phyloP scores from a whole-genome alignment of 2,888 invertebrate species.

The Drosophila tanythrix region DNA sequence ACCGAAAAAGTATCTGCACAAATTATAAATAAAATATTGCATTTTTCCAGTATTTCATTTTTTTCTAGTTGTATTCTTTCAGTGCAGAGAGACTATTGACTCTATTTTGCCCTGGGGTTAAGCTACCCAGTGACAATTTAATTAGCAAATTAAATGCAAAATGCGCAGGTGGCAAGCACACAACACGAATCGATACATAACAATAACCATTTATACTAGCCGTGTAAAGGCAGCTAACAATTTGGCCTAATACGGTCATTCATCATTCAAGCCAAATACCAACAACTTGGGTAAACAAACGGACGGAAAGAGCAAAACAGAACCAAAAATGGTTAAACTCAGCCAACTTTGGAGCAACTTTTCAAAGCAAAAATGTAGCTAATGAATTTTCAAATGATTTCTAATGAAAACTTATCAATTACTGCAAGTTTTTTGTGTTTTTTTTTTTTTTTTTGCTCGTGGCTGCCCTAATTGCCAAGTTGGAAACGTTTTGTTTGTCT shows the following conservation, averaged over 20 bases:
- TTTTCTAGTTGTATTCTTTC: background rate
- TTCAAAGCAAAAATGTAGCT: constrained; percentile 11
- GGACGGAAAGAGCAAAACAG: background rate
- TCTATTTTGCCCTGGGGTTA: constrained; percentile 10
- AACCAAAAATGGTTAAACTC: background rate
- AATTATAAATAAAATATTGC: background rate
- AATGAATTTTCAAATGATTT: constrained; percentile 30
- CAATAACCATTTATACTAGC: constrained; percentile 13
- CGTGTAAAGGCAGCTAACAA: constrained; percentile 11
- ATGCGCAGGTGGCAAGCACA: constrained; percentile 36
- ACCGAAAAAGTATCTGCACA: too few species aligned
- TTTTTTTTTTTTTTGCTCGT: background rate
- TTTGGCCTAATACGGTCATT: constrained; percentile 32
- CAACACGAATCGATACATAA: constrained; percentile 41
- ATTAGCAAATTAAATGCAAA: constrained; percentile 71
- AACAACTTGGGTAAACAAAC: constrained; percentile 34
- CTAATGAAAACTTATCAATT: constrained; percentile 32
- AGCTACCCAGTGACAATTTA: constrained; percentile 44
- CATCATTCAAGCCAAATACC: constrained; percentile 33
- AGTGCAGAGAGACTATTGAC: constrained; percentile 55
- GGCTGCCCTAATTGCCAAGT: constrained; percentile 33
- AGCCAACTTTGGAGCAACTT: constrained; percentile 1
- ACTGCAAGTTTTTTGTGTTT: constrained; percentile 9
- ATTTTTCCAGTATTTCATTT: background rate
- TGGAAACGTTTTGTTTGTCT: constrained; percentile 2